Evolutionary conservation across 2,888 invertebrate genomes (phyloP).

Genomic region (Agrochola lota): DNA sequence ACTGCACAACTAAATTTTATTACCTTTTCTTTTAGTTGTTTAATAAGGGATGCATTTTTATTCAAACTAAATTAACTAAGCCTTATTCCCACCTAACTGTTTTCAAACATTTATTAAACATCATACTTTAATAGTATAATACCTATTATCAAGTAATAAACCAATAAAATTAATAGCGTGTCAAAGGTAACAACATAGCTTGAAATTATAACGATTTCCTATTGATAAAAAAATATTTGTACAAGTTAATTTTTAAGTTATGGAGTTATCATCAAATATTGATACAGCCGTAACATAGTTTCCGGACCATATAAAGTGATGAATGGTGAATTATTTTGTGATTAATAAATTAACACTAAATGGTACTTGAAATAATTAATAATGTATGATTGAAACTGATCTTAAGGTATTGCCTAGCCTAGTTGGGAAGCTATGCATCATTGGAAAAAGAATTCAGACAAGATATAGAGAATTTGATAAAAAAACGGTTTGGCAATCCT

Average conservation of each 20-base stretch:
- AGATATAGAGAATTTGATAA: background rate
- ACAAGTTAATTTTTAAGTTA: slow-evolving; percentile 13
- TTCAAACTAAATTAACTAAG: background rate
- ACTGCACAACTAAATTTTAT: background rate
- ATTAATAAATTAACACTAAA: slow-evolving; percentile 27
- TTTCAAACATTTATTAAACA: background rate
- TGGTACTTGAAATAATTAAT: slow-evolving; percentile 29
- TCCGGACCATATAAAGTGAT: slow-evolving; percentile 22
- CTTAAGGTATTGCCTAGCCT: slow-evolving; percentile 9
- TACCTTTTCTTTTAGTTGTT: too few relatives aligned
- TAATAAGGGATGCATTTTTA: background rate
- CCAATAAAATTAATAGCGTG: slow-evolving; percentile 8
- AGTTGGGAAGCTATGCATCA: slow-evolving; percentile 9
- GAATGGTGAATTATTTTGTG: slow-evolving; percentile 4
- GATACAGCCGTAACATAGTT: slow-evolving; percentile 38
- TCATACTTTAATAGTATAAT: background rate
- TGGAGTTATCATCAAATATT: slow-evolving; percentile 20
- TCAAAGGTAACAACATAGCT: slow-evolving; percentile 29
- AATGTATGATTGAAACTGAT: slow-evolving; percentile 45
- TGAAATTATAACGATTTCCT: background rate
- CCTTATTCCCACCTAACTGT: background rate
- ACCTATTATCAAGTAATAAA: background rate
- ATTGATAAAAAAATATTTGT: background rate
- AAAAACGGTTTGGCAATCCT: background rate
- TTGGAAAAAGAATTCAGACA: slow-evolving; percentile 5